These are phyloP conservation scores for Pachycephus smyrnensis DNA, from an alignment of 2,888 invertebrate genomes.

Conservation along the genomic window DNA sequence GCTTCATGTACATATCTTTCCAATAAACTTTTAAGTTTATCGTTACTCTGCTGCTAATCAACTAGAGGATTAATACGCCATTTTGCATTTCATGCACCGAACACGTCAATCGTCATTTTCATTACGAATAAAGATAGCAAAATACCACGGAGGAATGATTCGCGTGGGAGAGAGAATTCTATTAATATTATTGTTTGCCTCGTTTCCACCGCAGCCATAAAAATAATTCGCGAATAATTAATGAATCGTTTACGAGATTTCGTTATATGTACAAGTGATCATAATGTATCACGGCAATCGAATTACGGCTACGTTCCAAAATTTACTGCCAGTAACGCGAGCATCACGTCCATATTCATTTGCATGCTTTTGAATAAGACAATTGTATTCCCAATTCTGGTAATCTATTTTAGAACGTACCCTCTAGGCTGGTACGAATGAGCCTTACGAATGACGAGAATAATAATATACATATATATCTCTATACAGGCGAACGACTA, in stretches of 20 bases:
- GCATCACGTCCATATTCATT: not conserved
- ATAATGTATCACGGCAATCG: not conserved
- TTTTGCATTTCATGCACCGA: not conserved
- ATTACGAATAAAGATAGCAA: not conserved
- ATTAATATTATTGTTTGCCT: not conserved
- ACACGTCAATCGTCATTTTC: not conserved
- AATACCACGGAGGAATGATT: not conserved
- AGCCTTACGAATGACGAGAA: not conserved
- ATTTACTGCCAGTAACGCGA: not conserved
- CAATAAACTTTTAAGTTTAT: not conserved
- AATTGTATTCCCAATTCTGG: constrained; percentile 16
- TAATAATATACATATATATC: not conserved
- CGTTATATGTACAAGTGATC: constrained; percentile 6
- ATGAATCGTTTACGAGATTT: not conserved
- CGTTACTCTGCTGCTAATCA: not conserved
- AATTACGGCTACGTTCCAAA: not conserved
- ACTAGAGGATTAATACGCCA: not conserved
- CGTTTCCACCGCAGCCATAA: not conserved
- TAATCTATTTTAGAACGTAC: not conserved
- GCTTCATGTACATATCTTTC: not conserved
- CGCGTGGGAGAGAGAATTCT: not conserved
- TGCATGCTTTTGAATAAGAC: constrained; percentile 17
- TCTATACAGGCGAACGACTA: not conserved
- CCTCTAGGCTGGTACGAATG: not conserved
- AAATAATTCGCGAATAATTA: not conserved